Percentiles rank a stretch among this genome's conserved stretches.
Evolutionary conservation across 2,888 invertebrate genomes (phyloP).

Genomic region (Amitus sp.): DNA sequence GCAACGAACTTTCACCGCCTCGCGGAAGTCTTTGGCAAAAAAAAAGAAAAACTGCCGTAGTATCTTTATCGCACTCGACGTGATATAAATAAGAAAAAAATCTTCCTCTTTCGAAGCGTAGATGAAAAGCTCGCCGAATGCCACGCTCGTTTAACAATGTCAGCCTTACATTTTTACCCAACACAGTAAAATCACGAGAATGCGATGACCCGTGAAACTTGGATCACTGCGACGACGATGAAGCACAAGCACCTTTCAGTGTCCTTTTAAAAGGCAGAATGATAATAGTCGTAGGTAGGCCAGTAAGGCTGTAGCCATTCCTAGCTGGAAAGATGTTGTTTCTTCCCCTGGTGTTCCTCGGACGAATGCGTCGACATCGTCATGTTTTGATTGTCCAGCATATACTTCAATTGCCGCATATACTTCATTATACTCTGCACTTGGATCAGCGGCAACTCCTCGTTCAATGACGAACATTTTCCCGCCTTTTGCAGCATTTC

Average conservation of each 20-base stretch:
- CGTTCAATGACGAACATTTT: conserved; percentile 77
- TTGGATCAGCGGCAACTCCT: conserved; percentile 82
- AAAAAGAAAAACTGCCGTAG: conserved; percentile 29
- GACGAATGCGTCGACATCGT: conserved; percentile 59
- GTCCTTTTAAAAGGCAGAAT: conserved; percentile 59
- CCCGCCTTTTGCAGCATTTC: conserved; percentile 81
- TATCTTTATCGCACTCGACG: conserved; percentile 14
- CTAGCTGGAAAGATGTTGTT: conserved; percentile 72
- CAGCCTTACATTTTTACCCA: conserved; percentile 42
- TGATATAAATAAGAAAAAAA: not conserved
- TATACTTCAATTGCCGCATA: conserved; percentile 89
- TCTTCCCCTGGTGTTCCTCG: conserved; percentile 64
- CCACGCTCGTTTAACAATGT: conserved; percentile 1
- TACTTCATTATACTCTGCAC: conserved; percentile 85
- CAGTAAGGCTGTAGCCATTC: conserved; percentile 69
- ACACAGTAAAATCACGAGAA: conserved; percentile 11
- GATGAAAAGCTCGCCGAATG: not conserved
- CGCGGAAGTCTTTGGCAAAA: conserved; percentile 38
- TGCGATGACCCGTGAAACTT: not conserved
- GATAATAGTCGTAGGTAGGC: conserved; percentile 65
- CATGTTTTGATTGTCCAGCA: conserved; percentile 72
- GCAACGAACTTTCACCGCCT: not conserved
- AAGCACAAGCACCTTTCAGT: conserved; percentile 14
- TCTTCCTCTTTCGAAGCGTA: not conserved
- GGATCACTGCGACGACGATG: not conserved